Percentiles rank a stretch among this genome's conserved stretches.
phyloP scores from a whole-genome alignment of 1,140 invertebrate species.

The Conopomorpha cramerella region DNA sequence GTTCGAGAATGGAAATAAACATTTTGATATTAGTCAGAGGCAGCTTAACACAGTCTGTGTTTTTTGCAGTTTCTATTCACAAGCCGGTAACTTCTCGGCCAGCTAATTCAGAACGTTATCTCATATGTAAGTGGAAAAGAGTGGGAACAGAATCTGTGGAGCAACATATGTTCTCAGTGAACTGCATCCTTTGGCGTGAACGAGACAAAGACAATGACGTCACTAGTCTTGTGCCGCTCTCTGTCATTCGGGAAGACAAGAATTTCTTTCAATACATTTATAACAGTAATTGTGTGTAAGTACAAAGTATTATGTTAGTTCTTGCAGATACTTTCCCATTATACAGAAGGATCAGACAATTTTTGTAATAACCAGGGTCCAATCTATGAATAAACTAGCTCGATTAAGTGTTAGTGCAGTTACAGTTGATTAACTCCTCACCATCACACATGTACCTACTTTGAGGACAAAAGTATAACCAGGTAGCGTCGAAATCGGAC shows the following conservation, averaged over 20 bases:
- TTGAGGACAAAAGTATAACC: too few relatives aligned
- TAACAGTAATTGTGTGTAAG: constrained; percentile 80
- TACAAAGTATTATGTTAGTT: constrained; percentile 14
- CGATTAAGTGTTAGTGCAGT: too few relatives aligned
- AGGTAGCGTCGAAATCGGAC: too few relatives aligned
- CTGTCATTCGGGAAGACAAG: constrained; percentile 68
- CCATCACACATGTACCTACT: too few relatives aligned
- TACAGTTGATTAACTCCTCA: too few relatives aligned
- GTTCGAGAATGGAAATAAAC: too few relatives aligned
- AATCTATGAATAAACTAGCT: too few relatives aligned
- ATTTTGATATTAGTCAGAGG: too few relatives aligned
- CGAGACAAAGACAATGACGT: constrained; percentile 51
- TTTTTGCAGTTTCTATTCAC: constrained; percentile 82
- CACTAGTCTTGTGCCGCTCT: constrained; percentile 71
- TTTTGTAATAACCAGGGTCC: too few relatives aligned
- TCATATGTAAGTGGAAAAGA: constrained; percentile 85
- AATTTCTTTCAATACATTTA: constrained; percentile 80
- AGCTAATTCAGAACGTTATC: constrained; percentile 96
- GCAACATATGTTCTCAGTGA: constrained; percentile 74
- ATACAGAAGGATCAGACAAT: too few relatives aligned
- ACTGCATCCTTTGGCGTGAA: constrained; percentile 62
- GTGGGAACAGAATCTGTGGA: constrained; percentile 63
- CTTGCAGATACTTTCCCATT: too few relatives aligned
- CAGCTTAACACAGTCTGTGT: too few relatives aligned
- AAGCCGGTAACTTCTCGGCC: constrained; percentile 97